Percentiles rank a stretch among this genome's conserved stretches.
Evolutionary conservation across 2,888 invertebrate species (phyloP).

Genomic region (Parasteatoda lunata): DNA sequence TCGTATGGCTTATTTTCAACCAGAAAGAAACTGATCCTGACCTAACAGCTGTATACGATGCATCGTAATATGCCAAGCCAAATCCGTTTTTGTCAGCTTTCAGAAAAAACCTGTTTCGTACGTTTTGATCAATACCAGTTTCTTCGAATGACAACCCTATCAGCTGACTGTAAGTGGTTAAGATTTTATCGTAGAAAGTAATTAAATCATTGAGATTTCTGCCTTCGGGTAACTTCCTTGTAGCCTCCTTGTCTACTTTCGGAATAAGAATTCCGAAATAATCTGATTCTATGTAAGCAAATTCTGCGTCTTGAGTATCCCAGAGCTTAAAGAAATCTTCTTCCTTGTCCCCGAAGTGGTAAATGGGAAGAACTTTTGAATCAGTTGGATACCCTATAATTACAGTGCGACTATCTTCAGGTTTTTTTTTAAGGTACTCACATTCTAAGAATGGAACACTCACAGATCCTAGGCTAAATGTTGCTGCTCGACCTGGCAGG

Average conservation of each 20-base stretch:
- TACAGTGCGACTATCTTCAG: not conserved
- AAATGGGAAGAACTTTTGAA: not conserved
- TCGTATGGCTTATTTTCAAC: not conserved
- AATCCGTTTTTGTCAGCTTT: not conserved
- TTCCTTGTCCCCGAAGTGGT: not conserved
- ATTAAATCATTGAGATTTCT: not conserved
- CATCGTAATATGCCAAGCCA: not conserved
- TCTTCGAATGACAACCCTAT: not conserved
- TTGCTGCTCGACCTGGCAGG: not conserved
- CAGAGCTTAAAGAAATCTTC: not conserved
- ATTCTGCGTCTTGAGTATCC: not conserved
- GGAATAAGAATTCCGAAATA: not conserved
- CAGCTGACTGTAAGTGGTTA: not conserved
- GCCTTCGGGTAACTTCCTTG: not conserved
- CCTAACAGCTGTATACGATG: not conserved
- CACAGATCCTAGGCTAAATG: not conserved
- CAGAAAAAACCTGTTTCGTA: not conserved
- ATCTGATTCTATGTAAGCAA: not conserved
- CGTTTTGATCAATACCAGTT: not conserved
- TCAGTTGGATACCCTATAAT: not conserved
- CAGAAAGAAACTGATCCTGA: not conserved
- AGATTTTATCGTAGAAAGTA: not conserved
- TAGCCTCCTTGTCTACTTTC: not conserved
- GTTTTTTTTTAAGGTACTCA: not conserved
- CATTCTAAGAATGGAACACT: not conserved